These are phyloP conservation scores for Ascidia mentula DNA, from an alignment of 23 tunicate species.

Conservation along the genomic window DNA sequence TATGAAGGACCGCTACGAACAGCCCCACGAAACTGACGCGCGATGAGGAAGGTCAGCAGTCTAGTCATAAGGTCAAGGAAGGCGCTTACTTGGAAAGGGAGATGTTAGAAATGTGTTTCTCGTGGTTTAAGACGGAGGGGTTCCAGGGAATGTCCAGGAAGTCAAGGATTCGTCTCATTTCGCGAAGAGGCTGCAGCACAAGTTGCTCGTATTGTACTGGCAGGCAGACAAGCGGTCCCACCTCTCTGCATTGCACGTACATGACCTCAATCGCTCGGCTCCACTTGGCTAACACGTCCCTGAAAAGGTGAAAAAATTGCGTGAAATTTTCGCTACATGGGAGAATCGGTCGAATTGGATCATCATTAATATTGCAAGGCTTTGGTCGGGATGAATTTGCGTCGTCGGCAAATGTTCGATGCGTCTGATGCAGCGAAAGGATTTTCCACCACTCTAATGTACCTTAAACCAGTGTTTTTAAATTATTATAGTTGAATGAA, in stretches of 20 bases:
- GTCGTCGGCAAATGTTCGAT: too few relatives aligned
- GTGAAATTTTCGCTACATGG: too few relatives aligned
- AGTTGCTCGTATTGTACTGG: constrained; percentile 88
- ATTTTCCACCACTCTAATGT: too few relatives aligned
- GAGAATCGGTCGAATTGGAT: too few relatives aligned
- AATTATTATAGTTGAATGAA: too few relatives aligned
- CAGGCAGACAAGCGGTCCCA: constrained; percentile 68
- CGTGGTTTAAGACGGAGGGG: constrained; percentile 76
- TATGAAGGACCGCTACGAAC: too few relatives aligned
- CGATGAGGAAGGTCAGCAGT: too few relatives aligned
- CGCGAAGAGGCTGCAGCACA: constrained; percentile 82
- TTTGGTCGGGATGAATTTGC: too few relatives aligned
- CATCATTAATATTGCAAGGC: not conserved
- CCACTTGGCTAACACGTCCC: constrained; percentile 90
- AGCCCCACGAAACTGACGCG: too few relatives aligned
- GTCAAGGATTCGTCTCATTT: constrained; percentile 54
- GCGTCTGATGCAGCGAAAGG: too few relatives aligned
- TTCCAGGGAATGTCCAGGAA: constrained; percentile 83
- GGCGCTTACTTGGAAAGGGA: constrained; percentile 69
- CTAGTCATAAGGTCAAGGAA: not conserved
- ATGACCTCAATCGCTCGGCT: constrained; percentile 83
- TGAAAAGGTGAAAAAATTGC: too few relatives aligned
- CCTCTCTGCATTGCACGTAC: constrained; percentile 66
- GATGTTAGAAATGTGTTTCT: constrained; percentile 83
- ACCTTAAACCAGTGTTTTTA: too few relatives aligned